phyloP scores from a whole-genome alignment of 2,888 invertebrate genomes.

The Drosophila rellima region DNA sequence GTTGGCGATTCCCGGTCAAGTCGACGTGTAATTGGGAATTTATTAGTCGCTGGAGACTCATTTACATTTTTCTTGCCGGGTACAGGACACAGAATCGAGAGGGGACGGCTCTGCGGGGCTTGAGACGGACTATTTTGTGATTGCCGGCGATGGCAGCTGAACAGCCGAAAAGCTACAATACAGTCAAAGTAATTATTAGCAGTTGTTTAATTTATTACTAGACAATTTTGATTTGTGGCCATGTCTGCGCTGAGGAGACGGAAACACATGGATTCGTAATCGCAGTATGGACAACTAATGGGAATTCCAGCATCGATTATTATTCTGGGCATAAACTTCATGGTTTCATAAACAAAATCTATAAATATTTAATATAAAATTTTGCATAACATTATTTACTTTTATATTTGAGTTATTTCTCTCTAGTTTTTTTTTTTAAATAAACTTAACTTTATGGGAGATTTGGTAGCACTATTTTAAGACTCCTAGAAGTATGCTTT shows the following conservation, averaged over 20 bases:
- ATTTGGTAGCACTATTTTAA: neutral
- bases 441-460: no score
- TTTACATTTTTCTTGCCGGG: slow-evolving; percentile 69
- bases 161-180: slow-evolving; percentile 6
- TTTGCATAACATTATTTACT: no score
- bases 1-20: slow-evolving; percentile 51
- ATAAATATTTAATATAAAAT: no score
- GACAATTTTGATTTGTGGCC: slow-evolving; percentile 68
- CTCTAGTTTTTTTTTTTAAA: no score
- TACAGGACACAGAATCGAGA: slow-evolving; percentile 15
- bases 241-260: neutral
- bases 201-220: slow-evolving; percentile 74
- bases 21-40: slow-evolving; percentile 81
- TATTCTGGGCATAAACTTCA: neutral
- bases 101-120: neutral
- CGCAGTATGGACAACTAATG: neutral
- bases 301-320: neutral
- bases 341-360: neutral
- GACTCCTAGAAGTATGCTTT: slow-evolving; percentile 10
- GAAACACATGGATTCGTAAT: slow-evolving; percentile 11
- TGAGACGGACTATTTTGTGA: slow-evolving; percentile 46
- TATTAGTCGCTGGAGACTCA: slow-evolving; percentile 84
- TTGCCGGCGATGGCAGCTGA: slow-evolving; percentile 32
- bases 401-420: no score
- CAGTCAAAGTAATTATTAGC: slow-evolving; percentile 70